A percentile compares a stretch with the other conserved stretches of the same genome.
Conservation (phyloP, 2,113 vertebrate genomes). For the Eulacestoma nigropectus region DNA sequence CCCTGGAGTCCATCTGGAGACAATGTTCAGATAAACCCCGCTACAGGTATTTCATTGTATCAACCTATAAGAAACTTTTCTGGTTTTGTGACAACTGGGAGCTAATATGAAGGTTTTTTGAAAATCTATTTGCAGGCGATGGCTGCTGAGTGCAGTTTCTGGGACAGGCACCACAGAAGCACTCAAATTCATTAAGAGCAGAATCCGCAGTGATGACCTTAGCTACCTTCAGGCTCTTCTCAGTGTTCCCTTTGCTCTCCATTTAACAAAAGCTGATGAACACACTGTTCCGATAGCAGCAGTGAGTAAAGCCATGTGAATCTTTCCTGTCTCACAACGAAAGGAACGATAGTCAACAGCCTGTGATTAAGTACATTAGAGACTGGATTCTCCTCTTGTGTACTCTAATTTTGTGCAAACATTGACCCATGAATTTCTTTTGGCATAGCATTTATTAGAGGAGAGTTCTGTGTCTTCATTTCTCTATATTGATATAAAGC, state of each 20-base stretch:
- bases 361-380: not conserved
- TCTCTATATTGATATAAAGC: not conserved
- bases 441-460: not conserved
- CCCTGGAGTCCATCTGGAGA: constrained; percentile 71
- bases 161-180: constrained; percentile 67
- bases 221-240: constrained; percentile 61
- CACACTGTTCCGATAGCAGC: constrained; percentile 63
- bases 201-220: constrained; percentile 68
- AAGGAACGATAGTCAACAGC: not conserved
- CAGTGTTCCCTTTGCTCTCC: constrained; percentile 65
- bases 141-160: constrained; percentile 74
- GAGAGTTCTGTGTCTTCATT: not conserved
- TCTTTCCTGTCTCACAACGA: not conserved
- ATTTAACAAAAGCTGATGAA: constrained; percentile 63
- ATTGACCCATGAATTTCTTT: not conserved
- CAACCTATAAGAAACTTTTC: not conserved
- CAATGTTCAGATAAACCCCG: constrained; percentile 39
- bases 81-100: not conserved
- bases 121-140: constrained; percentile 57
- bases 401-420: not conserved
- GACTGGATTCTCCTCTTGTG: not conserved
- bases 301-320: constrained; percentile 20
- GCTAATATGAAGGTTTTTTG: not conserved
- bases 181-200: constrained; percentile 74
- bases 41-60: constrained; percentile 21